These are phyloP conservation scores for Agrotis exclamationis DNA, from an alignment of 2,888 invertebrate species.

Conservation along the genomic window DNA sequence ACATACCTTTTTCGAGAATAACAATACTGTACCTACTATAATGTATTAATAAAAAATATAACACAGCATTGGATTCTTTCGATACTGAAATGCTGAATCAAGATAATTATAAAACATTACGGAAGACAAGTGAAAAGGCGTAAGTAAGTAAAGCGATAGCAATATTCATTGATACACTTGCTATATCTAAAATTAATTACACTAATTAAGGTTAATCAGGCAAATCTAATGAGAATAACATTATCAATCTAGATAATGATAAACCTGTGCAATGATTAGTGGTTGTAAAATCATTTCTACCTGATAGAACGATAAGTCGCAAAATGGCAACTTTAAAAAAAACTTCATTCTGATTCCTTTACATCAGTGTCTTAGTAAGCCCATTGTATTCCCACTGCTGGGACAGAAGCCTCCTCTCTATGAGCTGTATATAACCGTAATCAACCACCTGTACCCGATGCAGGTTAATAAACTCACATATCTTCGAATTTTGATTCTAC, in stretches of 20 bases:
- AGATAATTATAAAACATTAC: neutral
- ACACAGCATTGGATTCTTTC: too few species aligned
- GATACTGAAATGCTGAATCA: neutral
- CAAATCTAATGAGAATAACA: neutral
- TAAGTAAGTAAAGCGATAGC: neutral
- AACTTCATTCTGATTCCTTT: neutral
- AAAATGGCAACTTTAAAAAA: conserved; percentile 28
- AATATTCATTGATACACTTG: conserved; percentile 13
- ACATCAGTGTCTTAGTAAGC: neutral
- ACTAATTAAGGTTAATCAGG: conserved; percentile 9
- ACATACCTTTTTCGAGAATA: too few species aligned
- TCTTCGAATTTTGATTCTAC: neutral
- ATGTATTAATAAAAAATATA: too few species aligned
- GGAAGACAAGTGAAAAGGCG: neutral
- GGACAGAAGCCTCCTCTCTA: neutral
- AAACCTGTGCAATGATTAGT: conserved; percentile 5
- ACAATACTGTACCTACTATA: too few species aligned
- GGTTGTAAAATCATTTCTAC: conserved; percentile 14
- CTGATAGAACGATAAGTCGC: neutral
- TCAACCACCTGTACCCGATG: too few species aligned
- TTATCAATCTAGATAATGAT: conserved; percentile 3
- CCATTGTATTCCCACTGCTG: neutral
- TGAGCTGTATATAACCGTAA: too few species aligned
- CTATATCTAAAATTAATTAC: conserved; percentile 17
- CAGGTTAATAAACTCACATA: neutral